phyloP scores from a whole-genome alignment of 2,888 invertebrate species.

The Dugesia japonica region DNA sequence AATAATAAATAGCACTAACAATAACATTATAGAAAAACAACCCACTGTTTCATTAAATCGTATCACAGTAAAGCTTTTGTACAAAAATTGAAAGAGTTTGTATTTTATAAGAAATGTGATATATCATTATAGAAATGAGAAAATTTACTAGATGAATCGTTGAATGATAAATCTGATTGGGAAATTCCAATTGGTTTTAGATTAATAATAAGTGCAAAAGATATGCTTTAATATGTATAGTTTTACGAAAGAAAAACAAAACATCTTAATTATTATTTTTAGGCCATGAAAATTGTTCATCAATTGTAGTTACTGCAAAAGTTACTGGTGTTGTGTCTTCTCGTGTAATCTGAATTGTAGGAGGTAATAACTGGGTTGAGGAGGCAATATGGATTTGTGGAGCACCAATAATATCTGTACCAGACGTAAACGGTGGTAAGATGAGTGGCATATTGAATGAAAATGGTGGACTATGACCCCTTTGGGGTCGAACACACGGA shows the following conservation, averaged over 20 bases:
- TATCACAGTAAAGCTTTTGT: constrained; percentile 20
- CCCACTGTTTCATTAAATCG: background rate
- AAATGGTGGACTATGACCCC: constrained; percentile 4
- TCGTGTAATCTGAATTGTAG: background rate
- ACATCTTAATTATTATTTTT: background rate
- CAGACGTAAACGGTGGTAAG: constrained; percentile 3
- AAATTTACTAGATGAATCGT: background rate
- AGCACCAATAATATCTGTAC: constrained; percentile 1
- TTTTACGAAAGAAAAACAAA: background rate
- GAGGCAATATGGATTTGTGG: background rate
- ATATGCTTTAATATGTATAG: background rate
- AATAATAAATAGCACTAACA: constrained; percentile 13
- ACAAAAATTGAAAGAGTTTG: constrained; percentile 7
- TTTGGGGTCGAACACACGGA: background rate
- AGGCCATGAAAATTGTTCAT: constrained; percentile 8
- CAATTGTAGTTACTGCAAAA: background rate
- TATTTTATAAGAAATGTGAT: background rate
- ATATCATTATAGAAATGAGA: background rate
- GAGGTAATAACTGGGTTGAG: background rate
- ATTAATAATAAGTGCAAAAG: background rate
- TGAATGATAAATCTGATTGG: background rate
- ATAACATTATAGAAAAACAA: background rate
- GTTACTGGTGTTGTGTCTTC: background rate
- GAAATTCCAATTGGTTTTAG: background rate
- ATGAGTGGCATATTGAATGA: background rate